Evolutionary conservation across 2,797 vertebrate species (phyloP).

Genomic region (Chiroxiphia lanceolata): DNA sequence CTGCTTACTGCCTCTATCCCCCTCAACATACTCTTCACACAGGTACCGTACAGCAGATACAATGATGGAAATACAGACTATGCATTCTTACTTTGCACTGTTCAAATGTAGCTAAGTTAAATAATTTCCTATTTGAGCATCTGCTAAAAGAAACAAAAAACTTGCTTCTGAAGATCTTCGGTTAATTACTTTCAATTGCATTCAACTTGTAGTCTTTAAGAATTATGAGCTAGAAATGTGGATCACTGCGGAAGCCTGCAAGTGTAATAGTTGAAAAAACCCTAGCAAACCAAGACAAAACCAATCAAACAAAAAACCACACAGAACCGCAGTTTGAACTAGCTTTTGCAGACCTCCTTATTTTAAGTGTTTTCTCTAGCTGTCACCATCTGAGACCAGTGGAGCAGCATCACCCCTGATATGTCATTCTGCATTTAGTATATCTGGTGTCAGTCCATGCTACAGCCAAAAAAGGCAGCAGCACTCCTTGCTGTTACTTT

Average conservation of each 20-base stretch:
- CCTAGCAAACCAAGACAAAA: not conserved
- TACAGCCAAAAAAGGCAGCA: not conserved
- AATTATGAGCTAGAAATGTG: not conserved
- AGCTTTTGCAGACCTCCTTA: not conserved
- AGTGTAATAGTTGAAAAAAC: not conserved
- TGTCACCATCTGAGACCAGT: not conserved
- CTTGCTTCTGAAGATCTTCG: not conserved
- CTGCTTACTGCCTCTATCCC: not conserved
- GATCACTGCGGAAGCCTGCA: not conserved
- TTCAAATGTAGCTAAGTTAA: not conserved
- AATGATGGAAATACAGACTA: not conserved
- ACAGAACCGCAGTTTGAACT: not conserved
- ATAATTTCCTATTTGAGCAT: not conserved
- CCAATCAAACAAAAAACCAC: not conserved
- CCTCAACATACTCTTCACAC: not conserved
- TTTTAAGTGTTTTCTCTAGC: not conserved
- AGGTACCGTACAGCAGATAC: not conserved
- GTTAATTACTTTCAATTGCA: not conserved
- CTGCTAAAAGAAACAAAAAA: not conserved
- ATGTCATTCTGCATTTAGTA: not conserved
- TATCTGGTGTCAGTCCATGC: accelerated
- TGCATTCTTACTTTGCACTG: not conserved
- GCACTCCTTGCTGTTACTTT: not conserved
- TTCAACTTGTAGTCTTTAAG: not conserved
- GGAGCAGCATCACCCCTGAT: not conserved